A percentile compares a stretch with the other conserved stretches of the same genome.
phyloP scores from a whole-genome alignment of 2,888 invertebrate genomes.

The Drosophila austrosaltans region DNA sequence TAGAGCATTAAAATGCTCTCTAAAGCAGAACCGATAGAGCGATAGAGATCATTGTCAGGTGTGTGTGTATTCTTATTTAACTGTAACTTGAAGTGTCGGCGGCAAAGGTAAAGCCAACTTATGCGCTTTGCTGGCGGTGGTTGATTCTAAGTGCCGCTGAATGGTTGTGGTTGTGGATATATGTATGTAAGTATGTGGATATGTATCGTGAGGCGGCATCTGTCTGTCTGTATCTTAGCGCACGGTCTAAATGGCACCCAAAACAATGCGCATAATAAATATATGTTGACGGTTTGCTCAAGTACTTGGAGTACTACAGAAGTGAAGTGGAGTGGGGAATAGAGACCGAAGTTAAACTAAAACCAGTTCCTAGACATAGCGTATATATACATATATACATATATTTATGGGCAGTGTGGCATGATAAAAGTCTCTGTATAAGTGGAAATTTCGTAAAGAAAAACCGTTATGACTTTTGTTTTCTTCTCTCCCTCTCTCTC shows the following conservation, averaged over 20 bases:
- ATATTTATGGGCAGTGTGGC: conserved; percentile 47
- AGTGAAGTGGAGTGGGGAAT: neutral
- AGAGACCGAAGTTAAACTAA: conserved; percentile 2
- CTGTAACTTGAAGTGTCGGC: conserved; percentile 32
- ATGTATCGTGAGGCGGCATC: conserved; percentile 29
- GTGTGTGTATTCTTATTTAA: conserved; percentile 35
- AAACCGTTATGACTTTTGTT: conserved; percentile 66
- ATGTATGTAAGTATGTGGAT: conserved; percentile 14
- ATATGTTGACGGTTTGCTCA: conserved; percentile 18
- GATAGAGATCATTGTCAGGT: conserved; percentile 44
- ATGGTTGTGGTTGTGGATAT: conserved; percentile 26
- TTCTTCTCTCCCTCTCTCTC: conserved; percentile 31
- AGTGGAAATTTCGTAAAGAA: conserved; percentile 14
- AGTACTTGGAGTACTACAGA: neutral
- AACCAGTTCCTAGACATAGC: conserved; percentile 7
- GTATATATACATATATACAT: neutral
- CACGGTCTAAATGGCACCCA: conserved; percentile 56
- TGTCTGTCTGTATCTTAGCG: conserved; percentile 22
- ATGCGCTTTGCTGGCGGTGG: conserved; percentile 4
- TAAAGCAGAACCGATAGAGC: conserved; percentile 41
- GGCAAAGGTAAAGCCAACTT: conserved; percentile 14
- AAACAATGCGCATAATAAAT: conserved; percentile 57
- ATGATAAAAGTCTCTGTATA: conserved; percentile 30
- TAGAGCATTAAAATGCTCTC: conserved; percentile 42
- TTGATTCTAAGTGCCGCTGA: conserved; percentile 14